Conservation (phyloP, 2,888 invertebrate genomes). For the Diachrysia chrysitis region DNA sequence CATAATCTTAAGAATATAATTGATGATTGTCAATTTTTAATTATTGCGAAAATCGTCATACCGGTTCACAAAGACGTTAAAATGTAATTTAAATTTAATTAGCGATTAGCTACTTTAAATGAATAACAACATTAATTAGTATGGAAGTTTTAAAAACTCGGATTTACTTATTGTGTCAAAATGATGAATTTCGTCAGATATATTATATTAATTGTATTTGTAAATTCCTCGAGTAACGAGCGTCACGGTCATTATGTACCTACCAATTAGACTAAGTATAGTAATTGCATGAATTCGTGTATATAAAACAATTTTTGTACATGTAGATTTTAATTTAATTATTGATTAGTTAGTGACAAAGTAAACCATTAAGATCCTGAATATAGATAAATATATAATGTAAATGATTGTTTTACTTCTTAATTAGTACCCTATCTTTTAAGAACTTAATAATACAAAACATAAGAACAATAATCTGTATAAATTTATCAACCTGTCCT, state of each 20-base stretch:
- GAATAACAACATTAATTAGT: slow-evolving; percentile 62
- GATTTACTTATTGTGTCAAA: slow-evolving; percentile 70
- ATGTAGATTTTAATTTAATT: slow-evolving; percentile 87
- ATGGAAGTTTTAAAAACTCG: slow-evolving; percentile 67
- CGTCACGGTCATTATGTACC: slow-evolving; percentile 74
- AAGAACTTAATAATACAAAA: neutral
- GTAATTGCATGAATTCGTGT: slow-evolving; percentile 83
- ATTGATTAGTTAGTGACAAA: slow-evolving; percentile 85
- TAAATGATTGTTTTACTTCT: slow-evolving; percentile 57
- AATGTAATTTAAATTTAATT: slow-evolving; percentile 67
- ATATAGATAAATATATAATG: slow-evolving; percentile 83
- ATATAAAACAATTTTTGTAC: slow-evolving; percentile 88
- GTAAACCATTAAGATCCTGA: slow-evolving; percentile 85
- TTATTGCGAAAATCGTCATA: slow-evolving; percentile 66
- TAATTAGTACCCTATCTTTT: neutral
- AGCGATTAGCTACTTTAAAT: slow-evolving; percentile 68
- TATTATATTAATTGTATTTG: slow-evolving; percentile 74
- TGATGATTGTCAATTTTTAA: slow-evolving; percentile 73
- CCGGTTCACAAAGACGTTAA: slow-evolving; percentile 65
- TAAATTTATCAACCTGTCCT: neutral
- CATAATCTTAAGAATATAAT: slow-evolving; percentile 63
- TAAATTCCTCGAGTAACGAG: slow-evolving; percentile 76
- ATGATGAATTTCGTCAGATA: slow-evolving; percentile 67
- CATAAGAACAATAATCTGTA: too few relatives aligned
- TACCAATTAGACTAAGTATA: slow-evolving; percentile 81